Evolutionary conservation across 2,113 vertebrate genomes (phyloP), one percentile per base, ranked within the genome.

Genomic region (Himantopus leucocephalus): DNA sequence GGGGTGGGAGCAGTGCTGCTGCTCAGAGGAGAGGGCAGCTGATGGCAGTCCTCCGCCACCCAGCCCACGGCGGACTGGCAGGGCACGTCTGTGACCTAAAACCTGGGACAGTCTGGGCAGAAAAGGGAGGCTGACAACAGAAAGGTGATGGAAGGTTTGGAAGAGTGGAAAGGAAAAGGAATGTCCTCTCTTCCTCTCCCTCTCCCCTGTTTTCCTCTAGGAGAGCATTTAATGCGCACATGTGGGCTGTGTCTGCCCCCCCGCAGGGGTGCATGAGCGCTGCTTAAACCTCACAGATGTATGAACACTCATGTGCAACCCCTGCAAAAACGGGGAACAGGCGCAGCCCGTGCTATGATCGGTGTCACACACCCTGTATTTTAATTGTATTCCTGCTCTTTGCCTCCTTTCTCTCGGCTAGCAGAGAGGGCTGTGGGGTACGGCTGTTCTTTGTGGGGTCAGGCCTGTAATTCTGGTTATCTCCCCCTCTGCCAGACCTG

Each of bases 1-100:
- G 59, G 0, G 0, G 8, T 66, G 58, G 45, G 24, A 90, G 48
- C 1, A 4, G 37, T 2, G 5, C 5, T 14, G 45, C 37, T 43
- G 52, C 63, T 47, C 32, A 7, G 58, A 29, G 76, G 48, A 52
- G 30, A 29, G 66, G 48, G 63, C 55, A 68, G 86, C 50, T 73
- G 9, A 14, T 39, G 63, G 68, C 64, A 55, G 2, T 22, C 13
- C 67, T 32, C 35, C 18, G 66, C 14, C 53, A 17, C 12, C 43
- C 35, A 13, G 14, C 43, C 47, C 86, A 4, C 47, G 24, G 34
- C 56, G 32, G 64, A 30, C 50, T 7, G 83, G 14, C 9, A 30
- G 58, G 39, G 9, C 4, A 7, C 0, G 21, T 3, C 43, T 26
- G 3, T 2, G 4, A 55, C 10, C 30, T 41, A 43, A 81, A 81